Percentiles rank a stretch among this genome's conserved stretches.
phyloP scores from a whole-genome alignment of 2,888 invertebrate genomes.

The Cantharis rustica region DNA sequence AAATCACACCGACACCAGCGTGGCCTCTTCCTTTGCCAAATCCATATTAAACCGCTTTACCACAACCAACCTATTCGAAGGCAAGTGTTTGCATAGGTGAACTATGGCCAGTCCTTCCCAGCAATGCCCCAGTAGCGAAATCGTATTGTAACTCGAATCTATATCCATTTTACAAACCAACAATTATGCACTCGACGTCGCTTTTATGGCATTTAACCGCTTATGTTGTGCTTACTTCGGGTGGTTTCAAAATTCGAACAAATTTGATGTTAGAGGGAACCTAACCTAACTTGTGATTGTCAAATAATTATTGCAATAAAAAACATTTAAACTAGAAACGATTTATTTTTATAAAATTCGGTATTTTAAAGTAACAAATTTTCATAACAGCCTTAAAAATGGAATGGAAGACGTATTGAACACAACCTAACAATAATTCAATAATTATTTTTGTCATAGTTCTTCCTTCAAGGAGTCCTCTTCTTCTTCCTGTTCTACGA shows the following conservation, averaged over 20 bases:
- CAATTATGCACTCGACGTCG: neutral
- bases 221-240: neutral
- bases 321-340: neutral
- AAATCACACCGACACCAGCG: slow-evolving; percentile 62
- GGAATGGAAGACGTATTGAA: neutral
- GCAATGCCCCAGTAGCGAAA: slow-evolving; percentile 70
- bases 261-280: neutral
- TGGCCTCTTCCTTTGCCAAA: slow-evolving; percentile 66
- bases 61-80: slow-evolving; percentile 70
- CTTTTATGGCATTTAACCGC: neutral
- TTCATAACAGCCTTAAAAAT: neutral
- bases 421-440: neutral
- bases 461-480: slow-evolving; percentile 18
- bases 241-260: neutral
- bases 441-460: slow-evolving; percentile 13
- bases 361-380: neutral
- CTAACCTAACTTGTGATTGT: neutral
- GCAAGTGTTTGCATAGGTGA: slow-evolving; percentile 70
- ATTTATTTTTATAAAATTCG: neutral
- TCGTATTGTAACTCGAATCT: slow-evolving; percentile 68
- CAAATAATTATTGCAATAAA: neutral
- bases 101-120: slow-evolving; percentile 73
- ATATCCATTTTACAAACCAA: slow-evolving; percentile 48
- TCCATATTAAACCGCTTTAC: slow-evolving; percentile 79
- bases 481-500: slow-evolving; percentile 39